Conservation (phyloP, 2,113 vertebrate genomes). For the Tichodroma muraria region DNA sequence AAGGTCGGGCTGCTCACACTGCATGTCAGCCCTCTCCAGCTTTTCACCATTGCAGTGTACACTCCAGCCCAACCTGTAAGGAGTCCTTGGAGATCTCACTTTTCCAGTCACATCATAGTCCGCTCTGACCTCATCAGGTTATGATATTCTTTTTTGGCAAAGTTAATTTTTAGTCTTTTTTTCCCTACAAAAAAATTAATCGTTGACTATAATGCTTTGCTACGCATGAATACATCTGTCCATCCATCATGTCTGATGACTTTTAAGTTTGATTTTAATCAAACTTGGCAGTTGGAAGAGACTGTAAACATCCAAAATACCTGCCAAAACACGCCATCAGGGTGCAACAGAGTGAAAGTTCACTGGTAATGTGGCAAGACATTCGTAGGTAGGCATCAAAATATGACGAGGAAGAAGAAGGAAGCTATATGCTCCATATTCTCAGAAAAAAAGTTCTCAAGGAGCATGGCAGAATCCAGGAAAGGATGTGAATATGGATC, state of each 20-base stretch:
- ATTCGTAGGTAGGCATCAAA: background rate
- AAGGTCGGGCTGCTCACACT: rapidly evolving
- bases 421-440: rapidly evolving
- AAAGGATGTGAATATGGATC: background rate
- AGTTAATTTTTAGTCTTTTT: background rate
- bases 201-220: background rate
- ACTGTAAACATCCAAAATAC: background rate
- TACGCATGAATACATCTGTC: background rate
- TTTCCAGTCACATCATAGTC: background rate
- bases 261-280: background rate
- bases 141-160: background rate
- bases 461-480: background rate
- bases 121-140: background rate
- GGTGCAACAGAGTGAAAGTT: background rate
- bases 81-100: background rate
- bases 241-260: background rate
- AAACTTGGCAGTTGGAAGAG: background rate
- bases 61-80: background rate
- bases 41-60: background rate
- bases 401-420: background rate
- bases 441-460: background rate
- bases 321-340: background rate
- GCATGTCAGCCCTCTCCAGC: background rate
- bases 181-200: background rate
- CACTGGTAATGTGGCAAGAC: background rate